Evolutionary conservation across 2,113 vertebrate species (phyloP).

Genomic region (Strix aluco): DNA sequence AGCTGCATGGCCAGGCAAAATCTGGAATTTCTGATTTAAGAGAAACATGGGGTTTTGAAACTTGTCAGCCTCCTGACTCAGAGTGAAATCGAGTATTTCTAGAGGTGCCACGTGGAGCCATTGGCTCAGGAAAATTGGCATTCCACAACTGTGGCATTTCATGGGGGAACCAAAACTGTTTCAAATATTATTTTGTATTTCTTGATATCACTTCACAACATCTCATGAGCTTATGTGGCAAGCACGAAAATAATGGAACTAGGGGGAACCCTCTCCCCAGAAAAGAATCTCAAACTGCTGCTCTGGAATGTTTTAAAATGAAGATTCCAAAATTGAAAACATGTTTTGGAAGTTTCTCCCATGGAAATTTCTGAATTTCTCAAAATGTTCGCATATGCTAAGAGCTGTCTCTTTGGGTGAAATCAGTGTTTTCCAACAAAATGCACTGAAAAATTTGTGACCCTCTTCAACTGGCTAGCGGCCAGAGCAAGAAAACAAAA

Average conservation of each 20-base stretch:
- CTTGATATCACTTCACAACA: not conserved
- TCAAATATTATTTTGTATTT: not conserved
- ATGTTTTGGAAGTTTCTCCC: not conserved
- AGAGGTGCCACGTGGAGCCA: not conserved
- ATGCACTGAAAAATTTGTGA: not conserved
- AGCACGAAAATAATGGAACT: not conserved
- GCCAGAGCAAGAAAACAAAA: not conserved
- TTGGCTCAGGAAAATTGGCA: not conserved
- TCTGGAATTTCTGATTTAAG: not conserved
- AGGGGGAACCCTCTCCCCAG: accelerated
- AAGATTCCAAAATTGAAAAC: not conserved
- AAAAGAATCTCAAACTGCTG: not conserved
- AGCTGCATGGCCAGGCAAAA: accelerated
- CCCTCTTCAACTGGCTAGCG: not conserved
- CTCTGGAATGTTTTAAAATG: not conserved
- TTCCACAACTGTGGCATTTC: not conserved
- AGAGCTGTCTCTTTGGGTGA: not conserved
- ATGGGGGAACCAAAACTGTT: not conserved
- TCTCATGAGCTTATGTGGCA: not conserved
- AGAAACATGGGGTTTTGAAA: not conserved
- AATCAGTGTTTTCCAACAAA: not conserved
- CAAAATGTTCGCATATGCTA: not conserved
- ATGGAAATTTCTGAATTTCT: not conserved
- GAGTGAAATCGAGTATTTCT: not conserved
- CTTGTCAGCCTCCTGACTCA: too few species aligned